These are phyloP conservation scores for Zeuzera pyrina DNA, from an alignment of 2,888 invertebrate genomes.

Conservation along the genomic window DNA sequence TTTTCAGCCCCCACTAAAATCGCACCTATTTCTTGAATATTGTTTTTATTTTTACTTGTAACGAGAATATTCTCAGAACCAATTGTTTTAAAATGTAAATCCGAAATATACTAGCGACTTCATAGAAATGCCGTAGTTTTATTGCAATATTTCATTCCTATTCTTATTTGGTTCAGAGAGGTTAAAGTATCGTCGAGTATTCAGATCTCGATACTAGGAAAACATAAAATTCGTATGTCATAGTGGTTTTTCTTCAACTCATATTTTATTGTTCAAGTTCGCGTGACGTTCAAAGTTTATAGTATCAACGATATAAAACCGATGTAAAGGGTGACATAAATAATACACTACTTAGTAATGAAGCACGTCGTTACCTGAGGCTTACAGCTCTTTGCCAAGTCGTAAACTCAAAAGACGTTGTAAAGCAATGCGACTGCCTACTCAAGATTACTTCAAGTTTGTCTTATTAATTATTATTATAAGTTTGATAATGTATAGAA, in stretches of 20 bases:
- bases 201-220: too few species aligned
- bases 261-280: slow-evolving; percentile 15
- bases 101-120: slow-evolving; percentile 54
- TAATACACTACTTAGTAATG: slow-evolving; percentile 48
- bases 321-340: slow-evolving; percentile 34
- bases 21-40: slow-evolving; percentile 15
- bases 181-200: too few species aligned
- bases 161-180: too few species aligned
- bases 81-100: slow-evolving; percentile 39
- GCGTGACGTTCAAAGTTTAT: slow-evolving; percentile 26
- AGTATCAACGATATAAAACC: slow-evolving; percentile 31
- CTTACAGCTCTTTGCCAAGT: slow-evolving; percentile 37
- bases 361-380: slow-evolving; percentile 44
- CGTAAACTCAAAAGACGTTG: slow-evolving; percentile 35
- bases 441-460: slow-evolving; percentile 14
- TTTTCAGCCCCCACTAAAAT: slow-evolving; percentile 21
- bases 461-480: slow-evolving; percentile 10
- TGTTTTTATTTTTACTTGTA: slow-evolving; percentile 24
- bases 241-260: too few species aligned
- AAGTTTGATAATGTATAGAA: slow-evolving; percentile 11
- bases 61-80: slow-evolving; percentile 53
- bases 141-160: slow-evolving; percentile 6
- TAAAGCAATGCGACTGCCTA: slow-evolving; percentile 23
- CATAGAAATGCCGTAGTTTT: slow-evolving; percentile 32
- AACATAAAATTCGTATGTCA: too few species aligned